Evolutionary conservation across 2,888 invertebrate species (phyloP), one percentile per base, ranked within the genome.

Genomic region (Pediacus dermestoides): DNA sequence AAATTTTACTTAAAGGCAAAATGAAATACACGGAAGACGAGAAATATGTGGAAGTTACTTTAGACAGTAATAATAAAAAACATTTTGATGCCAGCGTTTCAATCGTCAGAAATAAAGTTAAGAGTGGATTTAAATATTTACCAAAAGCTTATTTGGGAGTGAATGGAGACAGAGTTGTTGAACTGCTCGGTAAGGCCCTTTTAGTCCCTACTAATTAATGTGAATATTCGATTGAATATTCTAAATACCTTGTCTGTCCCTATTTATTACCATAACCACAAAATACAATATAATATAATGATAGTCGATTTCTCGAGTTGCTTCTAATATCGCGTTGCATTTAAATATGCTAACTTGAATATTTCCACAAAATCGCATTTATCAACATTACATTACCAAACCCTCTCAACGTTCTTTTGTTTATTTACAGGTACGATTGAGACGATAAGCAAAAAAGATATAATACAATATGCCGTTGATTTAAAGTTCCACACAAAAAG

Each of bases 401-500:
- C n/a, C n/a, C n/a, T n/a, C n/a, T n/a, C n/a, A n/a, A n/a, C n/a
- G n/a, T n/a, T n/a, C n/a, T n/a, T n/a, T n/a, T n/a, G 22, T 41
- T 23, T 12, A 21, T 18, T 64, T 64, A 41, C 55, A 78, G 82
- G 82, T 30, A 71, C 73, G 1, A 66, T 83, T 9, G 74, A 76
- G 52, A 74, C 75, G 43, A 74, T 78, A 7, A 75, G 75, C 23
- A 85, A 84, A 65, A 79, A 75, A 47, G 83, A 83, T 2, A 77
- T 87, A 12, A 80, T 80, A 0, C 88, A 89, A 60, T 84, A 82
- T 58, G 86, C 88, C 48, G 77, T 89, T 4, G 76, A 82, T 43
- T 66, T 86, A 6, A 81, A 81, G 31, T 88, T 89, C 59, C 81
- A 85, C 70, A 89, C 88, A 0, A 87, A 85, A 55, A 80, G 82